Conservation (phyloP, 2,888 invertebrate species). For the Andrena praecox region DNA sequence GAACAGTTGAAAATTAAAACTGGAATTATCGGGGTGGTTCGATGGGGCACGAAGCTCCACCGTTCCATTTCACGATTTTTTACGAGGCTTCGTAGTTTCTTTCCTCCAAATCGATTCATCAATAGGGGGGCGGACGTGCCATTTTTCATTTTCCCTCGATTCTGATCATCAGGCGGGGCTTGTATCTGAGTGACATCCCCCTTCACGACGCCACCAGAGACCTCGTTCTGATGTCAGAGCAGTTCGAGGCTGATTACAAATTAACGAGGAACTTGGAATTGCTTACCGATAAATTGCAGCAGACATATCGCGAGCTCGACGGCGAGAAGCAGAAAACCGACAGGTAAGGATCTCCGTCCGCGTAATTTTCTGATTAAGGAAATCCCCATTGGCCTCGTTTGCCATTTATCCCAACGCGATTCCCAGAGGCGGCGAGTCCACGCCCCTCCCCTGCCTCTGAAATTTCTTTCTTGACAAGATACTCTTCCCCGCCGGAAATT, state of each 20-base stretch:
- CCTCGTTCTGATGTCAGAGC: constrained; percentile 97
- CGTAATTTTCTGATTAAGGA: constrained; percentile 66
- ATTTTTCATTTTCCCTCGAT: not conserved
- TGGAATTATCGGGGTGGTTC: too few relatives aligned
- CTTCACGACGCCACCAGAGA: constrained; percentile 98
- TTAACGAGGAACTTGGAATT: constrained; percentile 97
- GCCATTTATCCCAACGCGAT: constrained; percentile 63
- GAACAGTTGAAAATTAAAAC: too few relatives aligned
- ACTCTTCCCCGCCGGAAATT: constrained; percentile 48
- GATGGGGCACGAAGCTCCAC: too few relatives aligned
- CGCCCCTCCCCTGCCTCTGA: constrained; percentile 8
- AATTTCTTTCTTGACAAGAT: constrained; percentile 44
- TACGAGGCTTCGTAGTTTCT: not conserved
- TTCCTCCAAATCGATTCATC: not conserved
- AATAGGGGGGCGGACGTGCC: too few relatives aligned
- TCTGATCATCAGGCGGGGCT: constrained; percentile 89
- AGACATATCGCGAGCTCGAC: constrained; percentile 96
- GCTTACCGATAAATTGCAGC: constrained; percentile 97
- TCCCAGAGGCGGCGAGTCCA: constrained; percentile 33
- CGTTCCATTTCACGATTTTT: not conserved
- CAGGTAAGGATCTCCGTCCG: constrained; percentile 87
- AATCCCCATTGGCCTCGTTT: constrained; percentile 54
- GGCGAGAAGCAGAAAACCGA: constrained; percentile 98
- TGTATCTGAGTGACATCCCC: constrained; percentile 97
- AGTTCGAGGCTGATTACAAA: constrained; percentile 98